Evolutionary conservation across 2,113 vertebrate species (phyloP).

Genomic region (Acrocephalus arundinaceus): DNA sequence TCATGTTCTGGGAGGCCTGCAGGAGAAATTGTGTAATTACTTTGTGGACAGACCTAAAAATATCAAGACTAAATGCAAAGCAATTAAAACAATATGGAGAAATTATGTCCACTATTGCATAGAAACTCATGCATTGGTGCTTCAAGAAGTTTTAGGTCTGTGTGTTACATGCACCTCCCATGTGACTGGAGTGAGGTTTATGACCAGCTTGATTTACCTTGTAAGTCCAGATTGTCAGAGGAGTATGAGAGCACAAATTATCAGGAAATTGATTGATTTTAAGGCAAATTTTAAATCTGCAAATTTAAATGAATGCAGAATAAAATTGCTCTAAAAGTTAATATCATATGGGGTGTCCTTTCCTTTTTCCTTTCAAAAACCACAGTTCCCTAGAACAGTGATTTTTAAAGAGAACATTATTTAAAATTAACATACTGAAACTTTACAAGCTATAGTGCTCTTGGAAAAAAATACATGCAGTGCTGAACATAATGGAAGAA

Average conservation of each 20-base stretch:
- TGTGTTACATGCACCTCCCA: background rate
- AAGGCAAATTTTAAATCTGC: background rate
- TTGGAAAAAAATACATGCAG: background rate
- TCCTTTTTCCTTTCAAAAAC: background rate
- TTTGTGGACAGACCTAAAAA: background rate
- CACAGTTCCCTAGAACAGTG: background rate
- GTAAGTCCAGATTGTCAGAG: background rate
- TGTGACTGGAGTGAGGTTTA: background rate
- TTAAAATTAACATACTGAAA: background rate
- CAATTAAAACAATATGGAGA: background rate
- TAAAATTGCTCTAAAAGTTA: background rate
- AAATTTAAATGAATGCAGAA: background rate
- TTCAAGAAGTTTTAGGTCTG: background rate
- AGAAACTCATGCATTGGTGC: background rate
- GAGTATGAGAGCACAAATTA: background rate
- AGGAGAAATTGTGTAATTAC: background rate
- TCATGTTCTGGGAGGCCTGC: background rate
- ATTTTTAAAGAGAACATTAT: background rate
- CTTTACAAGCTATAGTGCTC: background rate
- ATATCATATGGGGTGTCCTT: background rate
- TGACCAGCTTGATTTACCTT: background rate
- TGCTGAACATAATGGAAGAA: background rate
- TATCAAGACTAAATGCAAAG: background rate
- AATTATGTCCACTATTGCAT: rapidly evolving
- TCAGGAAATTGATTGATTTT: background rate